These are phyloP conservation scores for Apodemia hepburni DNA, from an alignment of 2,888 invertebrate species.

Conservation along the genomic window DNA sequence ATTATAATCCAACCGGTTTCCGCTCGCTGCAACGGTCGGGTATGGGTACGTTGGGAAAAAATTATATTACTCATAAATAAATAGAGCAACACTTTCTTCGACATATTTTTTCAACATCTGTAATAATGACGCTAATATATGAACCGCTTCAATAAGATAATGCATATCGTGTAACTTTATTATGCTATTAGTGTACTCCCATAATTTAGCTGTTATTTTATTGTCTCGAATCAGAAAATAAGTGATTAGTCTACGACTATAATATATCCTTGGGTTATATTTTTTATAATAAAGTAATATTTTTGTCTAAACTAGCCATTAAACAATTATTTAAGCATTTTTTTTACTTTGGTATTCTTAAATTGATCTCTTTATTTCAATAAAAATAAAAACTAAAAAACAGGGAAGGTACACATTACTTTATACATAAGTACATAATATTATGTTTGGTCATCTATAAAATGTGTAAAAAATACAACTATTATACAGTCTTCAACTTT, in stretches of 20 bases:
- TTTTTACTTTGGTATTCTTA: constrained; percentile 22
- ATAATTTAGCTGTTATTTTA: neutral
- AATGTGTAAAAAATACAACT: no score
- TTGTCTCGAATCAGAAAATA: neutral
- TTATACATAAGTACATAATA: neutral
- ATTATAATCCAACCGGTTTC: no score
- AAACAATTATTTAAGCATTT: constrained; percentile 14
- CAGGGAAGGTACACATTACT: neutral
- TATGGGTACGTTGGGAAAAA: no score
- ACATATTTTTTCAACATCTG: no score
- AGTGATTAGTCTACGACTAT: neutral
- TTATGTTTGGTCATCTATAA: no score
- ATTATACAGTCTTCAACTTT: no score
- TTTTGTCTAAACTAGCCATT: constrained; percentile 12
- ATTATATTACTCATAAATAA: no score
- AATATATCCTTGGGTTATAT: constrained; percentile 12
- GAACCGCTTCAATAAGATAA: no score
- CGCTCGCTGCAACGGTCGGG: no score
- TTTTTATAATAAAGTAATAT: constrained; percentile 14
- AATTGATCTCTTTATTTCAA: constrained; percentile 23
- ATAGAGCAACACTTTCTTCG: no score
- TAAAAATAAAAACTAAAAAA: neutral
- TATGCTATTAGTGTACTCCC: neutral
- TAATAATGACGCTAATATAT: no score
- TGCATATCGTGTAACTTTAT: no score